Conservation (phyloP, 2,113 vertebrate species). For the Shinisaurus crocodilurus region DNA sequence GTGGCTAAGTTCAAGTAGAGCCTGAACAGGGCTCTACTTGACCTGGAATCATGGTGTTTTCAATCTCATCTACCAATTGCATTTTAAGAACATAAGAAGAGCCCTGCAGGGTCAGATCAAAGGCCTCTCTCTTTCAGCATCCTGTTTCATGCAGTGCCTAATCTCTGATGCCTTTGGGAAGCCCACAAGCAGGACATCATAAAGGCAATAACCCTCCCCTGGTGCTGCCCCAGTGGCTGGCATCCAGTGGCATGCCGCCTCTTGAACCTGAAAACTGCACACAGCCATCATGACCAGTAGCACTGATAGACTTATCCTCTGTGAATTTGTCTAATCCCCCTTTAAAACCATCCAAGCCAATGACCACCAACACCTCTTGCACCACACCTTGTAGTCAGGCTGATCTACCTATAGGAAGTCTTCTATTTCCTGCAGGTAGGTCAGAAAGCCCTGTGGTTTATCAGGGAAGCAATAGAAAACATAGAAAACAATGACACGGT, state of each 20-base stretch:
- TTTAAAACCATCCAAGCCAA: background rate
- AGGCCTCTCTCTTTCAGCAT: background rate
- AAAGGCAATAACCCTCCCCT: background rate
- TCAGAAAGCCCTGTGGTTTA: background rate
- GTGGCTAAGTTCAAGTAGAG: background rate
- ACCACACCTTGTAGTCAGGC: background rate
- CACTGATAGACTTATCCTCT: background rate
- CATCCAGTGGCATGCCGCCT: background rate
- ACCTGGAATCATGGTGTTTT: background rate
- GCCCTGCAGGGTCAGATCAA: background rate
- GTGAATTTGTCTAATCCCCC: background rate
- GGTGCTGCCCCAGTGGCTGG: background rate
- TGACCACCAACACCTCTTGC: background rate
- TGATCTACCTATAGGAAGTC: background rate
- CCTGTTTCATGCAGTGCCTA: background rate
- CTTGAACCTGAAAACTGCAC: background rate
- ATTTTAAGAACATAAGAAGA: background rate
- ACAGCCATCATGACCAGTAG: background rate
- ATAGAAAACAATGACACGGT: background rate
- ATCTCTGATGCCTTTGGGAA: background rate
- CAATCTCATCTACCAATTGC: background rate
- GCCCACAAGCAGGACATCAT: background rate
- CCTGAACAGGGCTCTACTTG: background rate
- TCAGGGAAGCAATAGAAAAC: background rate
- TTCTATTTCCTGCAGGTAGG: background rate